Evolutionary conservation across 2,113 vertebrate genomes (phyloP), one percentile per base, ranked within the genome.

Genomic region (Pleuronectes platessa): DNA sequence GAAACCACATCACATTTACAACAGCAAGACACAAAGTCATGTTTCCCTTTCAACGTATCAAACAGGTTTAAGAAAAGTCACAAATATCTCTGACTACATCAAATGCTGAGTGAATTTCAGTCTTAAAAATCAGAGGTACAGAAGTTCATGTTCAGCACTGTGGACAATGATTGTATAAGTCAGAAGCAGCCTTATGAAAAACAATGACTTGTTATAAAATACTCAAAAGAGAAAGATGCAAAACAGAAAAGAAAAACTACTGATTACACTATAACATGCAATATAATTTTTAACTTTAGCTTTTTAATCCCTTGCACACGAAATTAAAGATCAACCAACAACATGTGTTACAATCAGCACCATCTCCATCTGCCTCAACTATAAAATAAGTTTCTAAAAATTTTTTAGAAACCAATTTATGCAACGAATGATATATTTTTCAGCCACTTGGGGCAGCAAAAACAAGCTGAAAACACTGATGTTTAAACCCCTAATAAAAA

Each of bases 1-100:
- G 45, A 70, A 87, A 64, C 55, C 66, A n/a, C n/a, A n/a, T 63
- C n/a, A 31, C 49, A 27, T 49, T 51, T 58, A n/a, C 59, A 8
- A 26, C 31, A 5, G 31, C 9, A 20, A 40, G 27, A 20, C 61
- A 74, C 23, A 40, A 7, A 63, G 31, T 51, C 42, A 24, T 20
- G 20, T 40, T 55, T 47, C 7, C 14, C 17, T 59, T 27, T 59
- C 31, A 17, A n/a, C 51, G 47, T 23, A 59, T 31, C 2, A 1
- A 49, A 3, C 42, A 58, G 10, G 37, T 56, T 51, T 58, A 5
- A 12, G 20, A 54, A 73, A 12, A 11, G 14, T 23, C 20, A 23
- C 18, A 56, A 40, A 37, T 9, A 55, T n/a, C 23, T 65, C 42
- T 27, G 17, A 20, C 26, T 15, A 24, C 9, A 66, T 70, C 18